Evolutionary conservation across 2,888 invertebrate genomes (phyloP).

Genomic region (Rhyacophila evoluta): DNA sequence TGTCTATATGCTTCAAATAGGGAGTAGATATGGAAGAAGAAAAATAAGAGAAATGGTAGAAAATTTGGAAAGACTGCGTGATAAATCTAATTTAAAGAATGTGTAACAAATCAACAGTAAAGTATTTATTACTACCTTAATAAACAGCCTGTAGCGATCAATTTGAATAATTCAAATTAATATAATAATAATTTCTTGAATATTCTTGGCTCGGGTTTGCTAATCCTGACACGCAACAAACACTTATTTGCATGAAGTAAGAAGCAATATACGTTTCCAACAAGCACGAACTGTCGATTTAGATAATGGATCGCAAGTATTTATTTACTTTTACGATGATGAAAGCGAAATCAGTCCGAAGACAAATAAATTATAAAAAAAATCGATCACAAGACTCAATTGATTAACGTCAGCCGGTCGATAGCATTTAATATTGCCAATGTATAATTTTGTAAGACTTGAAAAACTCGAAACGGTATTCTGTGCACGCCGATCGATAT

Average conservation of each 20-base stretch:
- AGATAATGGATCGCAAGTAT: slow-evolving; percentile 29
- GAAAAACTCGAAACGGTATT: not conserved
- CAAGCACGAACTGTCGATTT: slow-evolving; percentile 13
- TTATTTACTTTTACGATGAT: slow-evolving; percentile 38
- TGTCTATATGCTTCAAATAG: too few species aligned
- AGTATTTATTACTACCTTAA: not conserved
- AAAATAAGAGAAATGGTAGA: too few species aligned
- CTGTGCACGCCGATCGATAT: not conserved
- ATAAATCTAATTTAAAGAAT: too few species aligned
- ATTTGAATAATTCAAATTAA: not conserved
- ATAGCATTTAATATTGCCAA: slow-evolving; percentile 23
- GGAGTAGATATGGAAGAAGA: too few species aligned
- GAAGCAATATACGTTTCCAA: not conserved
- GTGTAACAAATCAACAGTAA: too few species aligned
- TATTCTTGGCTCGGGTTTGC: not conserved
- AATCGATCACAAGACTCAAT: slow-evolving; percentile 26
- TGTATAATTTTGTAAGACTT: not conserved
- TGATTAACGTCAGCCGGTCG: slow-evolving; percentile 27
- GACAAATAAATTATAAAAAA: slow-evolving; percentile 3
- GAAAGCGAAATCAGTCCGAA: slow-evolving; percentile 31
- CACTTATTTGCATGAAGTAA: slow-evolving; percentile 32
- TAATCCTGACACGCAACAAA: slow-evolving; percentile 26
- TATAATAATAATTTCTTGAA: slow-evolving; percentile 2
- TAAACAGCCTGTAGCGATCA: slow-evolving; percentile 7
- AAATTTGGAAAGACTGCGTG: too few species aligned